Conservation (phyloP, 2,888 invertebrate genomes). For the Sinhomidia bicolor region DNA sequence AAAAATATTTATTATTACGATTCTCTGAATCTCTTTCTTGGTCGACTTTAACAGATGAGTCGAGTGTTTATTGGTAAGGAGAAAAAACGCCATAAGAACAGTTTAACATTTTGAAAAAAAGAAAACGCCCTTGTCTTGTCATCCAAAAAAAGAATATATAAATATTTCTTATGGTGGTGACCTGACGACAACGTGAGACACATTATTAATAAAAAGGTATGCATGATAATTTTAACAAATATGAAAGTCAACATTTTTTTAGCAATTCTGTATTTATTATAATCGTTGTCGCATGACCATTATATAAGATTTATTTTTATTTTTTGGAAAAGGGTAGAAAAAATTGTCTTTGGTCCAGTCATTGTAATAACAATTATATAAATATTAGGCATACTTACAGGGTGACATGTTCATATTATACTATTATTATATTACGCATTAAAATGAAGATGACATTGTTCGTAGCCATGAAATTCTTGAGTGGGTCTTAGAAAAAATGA, state of each 20-base stretch:
- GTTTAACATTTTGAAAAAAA: background rate
- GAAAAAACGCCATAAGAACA: background rate
- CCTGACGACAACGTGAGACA: background rate
- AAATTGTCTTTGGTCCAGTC: background rate
- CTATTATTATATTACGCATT: too few species aligned
- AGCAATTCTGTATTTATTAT: background rate
- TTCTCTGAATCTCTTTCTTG: background rate
- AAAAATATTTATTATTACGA: background rate
- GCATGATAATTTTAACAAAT: background rate
- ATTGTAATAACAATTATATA: background rate
- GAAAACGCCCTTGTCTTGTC: conserved; percentile 42
- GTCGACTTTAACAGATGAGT: background rate
- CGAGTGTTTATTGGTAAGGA: background rate
- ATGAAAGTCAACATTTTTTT: background rate
- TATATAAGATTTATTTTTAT: too few species aligned
- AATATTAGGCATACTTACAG: background rate
- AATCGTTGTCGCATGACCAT: too few species aligned
- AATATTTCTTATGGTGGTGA: background rate
- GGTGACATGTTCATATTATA: background rate
- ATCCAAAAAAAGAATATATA: background rate
- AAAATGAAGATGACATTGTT: too few species aligned
- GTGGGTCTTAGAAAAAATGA: too few species aligned
- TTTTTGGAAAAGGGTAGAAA: too few species aligned
- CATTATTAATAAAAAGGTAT: background rate
- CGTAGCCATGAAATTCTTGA: too few species aligned